phyloP scores from a whole-genome alignment of 2,113 vertebrate species.

The Choloepus hoffmanni region DNA sequence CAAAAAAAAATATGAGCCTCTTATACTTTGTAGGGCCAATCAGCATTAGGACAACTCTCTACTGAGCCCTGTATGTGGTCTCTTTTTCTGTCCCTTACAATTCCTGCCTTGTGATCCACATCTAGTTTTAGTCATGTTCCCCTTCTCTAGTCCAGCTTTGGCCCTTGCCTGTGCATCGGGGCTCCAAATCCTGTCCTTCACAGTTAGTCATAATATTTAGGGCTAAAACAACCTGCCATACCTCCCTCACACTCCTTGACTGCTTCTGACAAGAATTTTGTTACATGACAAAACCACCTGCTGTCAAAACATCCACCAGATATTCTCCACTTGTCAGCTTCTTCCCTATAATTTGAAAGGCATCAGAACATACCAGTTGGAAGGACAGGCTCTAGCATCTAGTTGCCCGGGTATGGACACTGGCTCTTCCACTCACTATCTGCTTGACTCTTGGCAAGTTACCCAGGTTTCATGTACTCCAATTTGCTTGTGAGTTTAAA shows the following conservation, averaged over 20 bases:
- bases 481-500: background rate
- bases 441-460: background rate
- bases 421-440: background rate
- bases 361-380: background rate
- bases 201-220: background rate
- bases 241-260: background rate
- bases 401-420: rapidly evolving
- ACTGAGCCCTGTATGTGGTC: too few species aligned
- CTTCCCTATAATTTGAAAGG: background rate
- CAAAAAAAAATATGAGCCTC: background rate
- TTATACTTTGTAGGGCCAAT: background rate
- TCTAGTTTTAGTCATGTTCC: background rate
- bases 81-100: background rate
- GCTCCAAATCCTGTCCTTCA: background rate
- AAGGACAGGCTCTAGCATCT: background rate
- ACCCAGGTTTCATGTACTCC: background rate
- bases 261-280: background rate
- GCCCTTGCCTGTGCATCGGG: background rate
- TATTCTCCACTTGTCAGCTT: too few species aligned
- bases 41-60: background rate
- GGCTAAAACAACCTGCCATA: background rate
- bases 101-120: background rate
- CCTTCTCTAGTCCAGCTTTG: background rate
- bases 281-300: background rate
- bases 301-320: background rate